Conservation (phyloP, 2,113 vertebrate species). For the Murina feae region DNA sequence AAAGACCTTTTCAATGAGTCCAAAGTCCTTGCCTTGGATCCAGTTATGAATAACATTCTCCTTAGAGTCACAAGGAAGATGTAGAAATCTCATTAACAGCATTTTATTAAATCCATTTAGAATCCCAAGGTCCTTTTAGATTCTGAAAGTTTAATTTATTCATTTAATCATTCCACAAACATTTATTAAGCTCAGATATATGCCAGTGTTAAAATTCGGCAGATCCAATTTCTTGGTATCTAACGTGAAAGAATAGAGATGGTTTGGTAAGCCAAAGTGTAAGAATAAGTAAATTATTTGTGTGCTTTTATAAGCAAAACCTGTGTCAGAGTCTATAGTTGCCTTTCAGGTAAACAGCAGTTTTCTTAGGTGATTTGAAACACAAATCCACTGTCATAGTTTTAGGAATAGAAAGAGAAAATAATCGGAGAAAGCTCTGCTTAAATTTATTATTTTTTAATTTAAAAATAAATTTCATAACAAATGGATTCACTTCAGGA, state of each 20-base stretch:
- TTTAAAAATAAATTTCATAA: not conserved
- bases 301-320: not conserved
- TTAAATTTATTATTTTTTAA: not conserved
- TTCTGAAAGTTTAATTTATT: not conserved
- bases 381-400: not conserved
- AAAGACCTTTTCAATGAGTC: not conserved
- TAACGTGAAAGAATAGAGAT: not conserved
- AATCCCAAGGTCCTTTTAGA: not conserved
- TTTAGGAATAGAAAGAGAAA: not conserved
- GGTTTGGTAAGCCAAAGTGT: not conserved
- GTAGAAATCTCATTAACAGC: not conserved
- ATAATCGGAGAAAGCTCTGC: not conserved
- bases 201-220: not conserved
- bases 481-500: not conserved
- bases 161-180: not conserved
- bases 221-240: not conserved
- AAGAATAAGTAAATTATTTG: not conserved
- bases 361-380: not conserved
- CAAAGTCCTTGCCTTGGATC: not conserved
- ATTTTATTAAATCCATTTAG: not conserved
- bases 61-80: not conserved
- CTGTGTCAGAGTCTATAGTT: not conserved
- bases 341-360: not conserved
- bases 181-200: not conserved
- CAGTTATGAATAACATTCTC: not conserved